Conservation (phyloP, 2,888 invertebrate genomes). For the Geotrupes spiniger region DNA sequence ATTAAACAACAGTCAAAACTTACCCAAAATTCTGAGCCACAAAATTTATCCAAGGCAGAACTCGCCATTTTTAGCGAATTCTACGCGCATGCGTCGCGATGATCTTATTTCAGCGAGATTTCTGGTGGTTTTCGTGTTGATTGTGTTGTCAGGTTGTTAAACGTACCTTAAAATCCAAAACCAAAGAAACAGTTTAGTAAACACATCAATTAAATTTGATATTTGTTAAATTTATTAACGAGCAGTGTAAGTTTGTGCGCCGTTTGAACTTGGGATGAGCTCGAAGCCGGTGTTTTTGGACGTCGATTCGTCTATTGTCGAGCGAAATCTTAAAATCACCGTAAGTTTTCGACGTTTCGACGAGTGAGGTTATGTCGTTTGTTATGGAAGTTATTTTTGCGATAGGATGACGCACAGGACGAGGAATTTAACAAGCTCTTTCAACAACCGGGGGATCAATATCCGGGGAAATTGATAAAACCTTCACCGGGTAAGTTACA, state of each 20-base stretch:
- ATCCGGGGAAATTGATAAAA: constrained; percentile 62
- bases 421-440: constrained; percentile 61
- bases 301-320: constrained; percentile 46
- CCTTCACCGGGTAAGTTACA: constrained; percentile 63
- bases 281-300: constrained; percentile 39
- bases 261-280: constrained; percentile 3
- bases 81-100: constrained; percentile 23
- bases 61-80: constrained; percentile 48
- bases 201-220: too few relatives aligned
- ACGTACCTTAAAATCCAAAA: too few relatives aligned
- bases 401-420: constrained; percentile 56
- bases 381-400: too few relatives aligned
- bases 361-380: too few relatives aligned
- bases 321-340: constrained; percentile 43
- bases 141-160: too few relatives aligned
- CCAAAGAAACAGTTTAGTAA: too few relatives aligned
- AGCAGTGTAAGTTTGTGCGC: background rate
- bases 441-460: constrained; percentile 48
- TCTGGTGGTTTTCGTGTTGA: too few relatives aligned
- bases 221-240: too few relatives aligned
- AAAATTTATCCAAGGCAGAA: constrained; percentile 71
- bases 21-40: constrained; percentile 80
- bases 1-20: constrained; percentile 42
- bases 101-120: too few relatives aligned
- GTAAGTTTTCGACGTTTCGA: too few relatives aligned